phyloP scores from a whole-genome alignment of 1,140 invertebrate genomes.

The Batillaria attramentaria region DNA sequence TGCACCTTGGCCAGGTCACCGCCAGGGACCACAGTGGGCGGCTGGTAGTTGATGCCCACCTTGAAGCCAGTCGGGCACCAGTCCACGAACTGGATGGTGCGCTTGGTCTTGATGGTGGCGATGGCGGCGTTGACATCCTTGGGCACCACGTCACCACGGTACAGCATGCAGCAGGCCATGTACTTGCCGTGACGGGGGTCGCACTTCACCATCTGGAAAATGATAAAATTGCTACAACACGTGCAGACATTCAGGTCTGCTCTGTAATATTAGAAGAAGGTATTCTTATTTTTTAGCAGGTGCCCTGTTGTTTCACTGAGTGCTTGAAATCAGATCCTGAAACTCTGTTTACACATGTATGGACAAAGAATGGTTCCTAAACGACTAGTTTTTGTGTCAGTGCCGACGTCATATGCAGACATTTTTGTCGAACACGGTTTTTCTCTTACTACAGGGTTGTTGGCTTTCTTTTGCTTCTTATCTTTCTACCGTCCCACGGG shows the following conservation, averaged over 20 bases:
- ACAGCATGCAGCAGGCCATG: slow-evolving; percentile 80
- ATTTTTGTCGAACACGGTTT: background rate
- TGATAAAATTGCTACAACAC: slow-evolving; percentile 75
- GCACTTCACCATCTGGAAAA: slow-evolving; percentile 90
- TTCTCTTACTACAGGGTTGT: too few species aligned
- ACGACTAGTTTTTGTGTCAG: background rate
- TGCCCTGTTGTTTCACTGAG: background rate
- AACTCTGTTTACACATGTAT: background rate
- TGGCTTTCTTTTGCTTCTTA: too few species aligned
- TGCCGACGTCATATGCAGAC: too few species aligned
- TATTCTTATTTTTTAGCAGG: background rate
- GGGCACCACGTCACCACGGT: slow-evolving; percentile 73
- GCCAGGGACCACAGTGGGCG: background rate
- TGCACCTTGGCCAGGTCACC: slow-evolving; percentile 16
- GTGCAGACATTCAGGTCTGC: too few species aligned
- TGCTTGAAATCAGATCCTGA: background rate
- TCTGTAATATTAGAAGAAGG: background rate
- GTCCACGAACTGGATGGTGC: slow-evolving; percentile 83
- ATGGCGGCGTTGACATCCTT: slow-evolving; percentile 91
- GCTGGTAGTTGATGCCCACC: slow-evolving; percentile 58
- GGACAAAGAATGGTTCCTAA: background rate
- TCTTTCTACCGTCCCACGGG: too few species aligned
- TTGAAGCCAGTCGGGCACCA: slow-evolving; percentile 83
- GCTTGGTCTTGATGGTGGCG: slow-evolving; percentile 85
- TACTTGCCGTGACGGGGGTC: slow-evolving; percentile 90